A percentile compares a stretch with the other conserved stretches of the same genome.
These are phyloP conservation scores for Dreissena rostriformis DNA, from an alignment of 1,140 invertebrate genomes.

Conservation along the genomic window DNA sequence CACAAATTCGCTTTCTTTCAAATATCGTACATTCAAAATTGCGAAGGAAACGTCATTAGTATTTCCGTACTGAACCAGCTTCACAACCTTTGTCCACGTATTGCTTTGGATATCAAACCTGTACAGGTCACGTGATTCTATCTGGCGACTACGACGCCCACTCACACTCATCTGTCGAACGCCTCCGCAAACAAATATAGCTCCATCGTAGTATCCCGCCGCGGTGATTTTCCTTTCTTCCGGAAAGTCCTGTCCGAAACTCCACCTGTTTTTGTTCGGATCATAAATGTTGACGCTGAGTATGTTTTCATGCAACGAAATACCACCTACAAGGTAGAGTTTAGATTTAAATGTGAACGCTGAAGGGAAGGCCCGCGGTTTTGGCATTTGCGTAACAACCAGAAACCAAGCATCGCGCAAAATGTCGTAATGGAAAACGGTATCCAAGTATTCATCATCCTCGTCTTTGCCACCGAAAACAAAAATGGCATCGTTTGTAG, in stretches of 20 bases:
- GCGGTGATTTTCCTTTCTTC: conserved; percentile 70
- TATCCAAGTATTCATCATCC: conserved; percentile 64
- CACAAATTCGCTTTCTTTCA: conserved; percentile 67
- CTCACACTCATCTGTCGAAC: conserved; percentile 52
- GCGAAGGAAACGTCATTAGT: conserved; percentile 59
- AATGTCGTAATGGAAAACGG: conserved; percentile 67
- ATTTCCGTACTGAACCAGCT: conserved; percentile 68
- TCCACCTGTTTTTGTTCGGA: conserved; percentile 69
- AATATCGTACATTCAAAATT: conserved; percentile 65
- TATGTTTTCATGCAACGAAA: conserved; percentile 61
- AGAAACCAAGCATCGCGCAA: conserved; percentile 66
- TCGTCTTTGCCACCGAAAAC: conserved; percentile 71
- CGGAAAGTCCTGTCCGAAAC: conserved; percentile 67
- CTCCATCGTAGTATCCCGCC: conserved; percentile 51
- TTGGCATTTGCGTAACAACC: conserved; percentile 64
- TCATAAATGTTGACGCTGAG: conserved; percentile 68
- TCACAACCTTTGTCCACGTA: conserved; percentile 64
- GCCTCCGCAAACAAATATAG: conserved; percentile 72
- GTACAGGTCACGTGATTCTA: conserved; percentile 70
- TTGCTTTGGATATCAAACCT: conserved; percentile 64
- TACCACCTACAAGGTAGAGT: conserved; percentile 72
- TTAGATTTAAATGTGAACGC: conserved; percentile 64
- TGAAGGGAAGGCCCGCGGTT: conserved; percentile 64
- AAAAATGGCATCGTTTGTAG: conserved; percentile 64
- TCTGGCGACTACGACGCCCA: conserved; percentile 54